Evolutionary conservation across 2,797 vertebrate species (phyloP).

Genomic region (Eulemur albifrons): DNA sequence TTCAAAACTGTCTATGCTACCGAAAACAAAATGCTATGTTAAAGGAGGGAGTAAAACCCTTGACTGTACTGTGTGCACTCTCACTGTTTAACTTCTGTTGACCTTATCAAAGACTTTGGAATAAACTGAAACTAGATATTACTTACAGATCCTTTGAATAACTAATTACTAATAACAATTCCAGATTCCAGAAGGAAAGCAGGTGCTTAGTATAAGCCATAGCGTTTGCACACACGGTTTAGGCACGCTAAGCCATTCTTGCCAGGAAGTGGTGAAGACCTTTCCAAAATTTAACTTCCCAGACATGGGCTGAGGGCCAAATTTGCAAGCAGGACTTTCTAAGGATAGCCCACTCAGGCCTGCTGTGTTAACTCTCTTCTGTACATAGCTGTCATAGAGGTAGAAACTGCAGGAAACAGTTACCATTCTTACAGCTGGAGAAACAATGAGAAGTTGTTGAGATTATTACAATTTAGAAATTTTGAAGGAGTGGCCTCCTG

Average conservation of each 20-base stretch:
- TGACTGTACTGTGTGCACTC: not conserved
- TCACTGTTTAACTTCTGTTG: not conserved
- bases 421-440: not conserved
- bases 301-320: not conserved
- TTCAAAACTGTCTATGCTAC: not conserved
- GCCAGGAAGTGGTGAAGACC: not conserved
- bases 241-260: not conserved
- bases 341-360: not conserved
- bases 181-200: not conserved
- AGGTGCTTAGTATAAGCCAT: not conserved
- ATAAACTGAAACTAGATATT: not conserved
- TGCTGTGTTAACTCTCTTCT: not conserved
- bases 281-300: not conserved
- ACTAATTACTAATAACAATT: not conserved
- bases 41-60: not conserved
- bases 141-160: conserved; percentile 24
- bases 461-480: not conserved
- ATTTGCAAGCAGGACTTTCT: not conserved
- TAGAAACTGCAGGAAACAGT: not conserved
- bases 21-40: not conserved
- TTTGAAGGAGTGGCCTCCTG: not conserved
- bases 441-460: not conserved
- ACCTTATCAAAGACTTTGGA: conserved; percentile 11
- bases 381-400: not conserved
- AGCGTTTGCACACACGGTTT: not conserved